Evolutionary conservation across 2,113 vertebrate genomes (phyloP).

Genomic region (Prionailurus bengalensis): DNA sequence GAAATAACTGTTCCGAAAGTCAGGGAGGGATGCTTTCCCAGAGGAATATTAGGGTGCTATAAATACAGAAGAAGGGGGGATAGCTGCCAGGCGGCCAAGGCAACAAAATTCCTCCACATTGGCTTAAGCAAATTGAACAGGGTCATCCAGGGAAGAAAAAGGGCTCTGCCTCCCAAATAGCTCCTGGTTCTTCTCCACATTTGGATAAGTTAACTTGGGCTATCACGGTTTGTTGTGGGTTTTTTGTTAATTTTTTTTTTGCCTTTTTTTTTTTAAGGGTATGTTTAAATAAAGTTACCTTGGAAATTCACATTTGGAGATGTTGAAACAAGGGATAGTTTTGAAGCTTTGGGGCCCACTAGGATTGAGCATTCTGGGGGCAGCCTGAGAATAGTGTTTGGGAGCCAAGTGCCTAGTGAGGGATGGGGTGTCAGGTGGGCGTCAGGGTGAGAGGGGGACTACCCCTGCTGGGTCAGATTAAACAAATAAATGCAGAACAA

Average conservation of each 20-base stretch:
- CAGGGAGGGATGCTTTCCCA: conserved; percentile 41
- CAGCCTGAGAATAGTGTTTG: not conserved
- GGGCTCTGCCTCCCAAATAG: not conserved
- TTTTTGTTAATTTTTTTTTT: not conserved
- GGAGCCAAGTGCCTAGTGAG: not conserved
- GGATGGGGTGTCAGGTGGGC: not conserved
- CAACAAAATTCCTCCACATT: conserved; percentile 8
- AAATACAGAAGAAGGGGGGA: conserved; percentile 56
- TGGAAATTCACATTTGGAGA: conserved; percentile 44
- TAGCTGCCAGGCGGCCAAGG: conserved; percentile 15
- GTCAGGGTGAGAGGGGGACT: not conserved
- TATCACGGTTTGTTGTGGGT: not conserved
- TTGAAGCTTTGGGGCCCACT: conserved; percentile 1
- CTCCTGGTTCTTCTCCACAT: conserved; percentile 8
- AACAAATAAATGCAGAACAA: not conserved
- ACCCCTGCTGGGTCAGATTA: not conserved
- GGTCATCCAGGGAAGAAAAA: conserved; percentile 53
- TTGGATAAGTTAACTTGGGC: conserved; percentile 29
- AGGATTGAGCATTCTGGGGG: not conserved
- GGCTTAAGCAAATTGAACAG: conserved; percentile 1
- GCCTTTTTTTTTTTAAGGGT: not conserved
- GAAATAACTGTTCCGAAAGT: conserved; percentile 56
- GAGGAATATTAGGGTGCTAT: conserved; percentile 66
- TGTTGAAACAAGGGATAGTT: not conserved
- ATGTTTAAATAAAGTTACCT: conserved; percentile 23